Evolutionary conservation across 64 coral and sea anemone species (phyloP).

Genomic region (Actinia tenebrosa): DNA sequence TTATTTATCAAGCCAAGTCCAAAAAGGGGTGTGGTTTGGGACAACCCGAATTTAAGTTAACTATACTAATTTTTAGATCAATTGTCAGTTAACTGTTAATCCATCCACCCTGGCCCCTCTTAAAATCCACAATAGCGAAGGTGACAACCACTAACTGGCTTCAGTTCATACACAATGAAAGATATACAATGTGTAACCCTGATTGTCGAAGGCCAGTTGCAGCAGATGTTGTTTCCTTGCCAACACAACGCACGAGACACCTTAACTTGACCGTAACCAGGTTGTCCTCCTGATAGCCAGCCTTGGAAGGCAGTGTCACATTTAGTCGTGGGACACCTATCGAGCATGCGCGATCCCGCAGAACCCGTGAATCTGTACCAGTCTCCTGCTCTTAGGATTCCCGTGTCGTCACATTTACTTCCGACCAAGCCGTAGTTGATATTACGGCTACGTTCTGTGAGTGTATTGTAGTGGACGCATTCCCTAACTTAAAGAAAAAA

Average conservation of each 20-base stretch:
- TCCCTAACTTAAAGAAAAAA: neutral
- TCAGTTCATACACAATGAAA: neutral
- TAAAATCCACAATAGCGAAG: neutral
- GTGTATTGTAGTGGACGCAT: neutral
- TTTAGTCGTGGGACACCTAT: neutral
- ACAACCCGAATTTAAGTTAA: too few relatives aligned
- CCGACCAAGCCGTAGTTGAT: neutral
- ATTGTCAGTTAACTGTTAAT: too few relatives aligned
- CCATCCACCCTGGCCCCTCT: too few relatives aligned
- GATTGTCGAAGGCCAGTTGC: neutral
- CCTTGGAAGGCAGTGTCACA: slow-evolving; percentile 11
- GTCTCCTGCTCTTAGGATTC: neutral
- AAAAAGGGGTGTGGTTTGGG: too few relatives aligned
- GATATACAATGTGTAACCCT: neutral
- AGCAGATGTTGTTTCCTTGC: neutral
- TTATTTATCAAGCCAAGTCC: too few relatives aligned
- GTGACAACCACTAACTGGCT: neutral
- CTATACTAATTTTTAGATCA: too few relatives aligned
- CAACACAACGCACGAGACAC: neutral
- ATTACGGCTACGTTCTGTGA: neutral
- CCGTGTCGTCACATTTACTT: neutral
- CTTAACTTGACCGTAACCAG: neutral
- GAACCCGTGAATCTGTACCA: slow-evolving; percentile 10
- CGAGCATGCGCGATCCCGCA: slow-evolving; percentile 8
- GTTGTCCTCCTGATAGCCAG: neutral